Evolutionary conservation across 2,797 vertebrate genomes (phyloP).

Genomic region (Cryptoblepharus egeriae): DNA sequence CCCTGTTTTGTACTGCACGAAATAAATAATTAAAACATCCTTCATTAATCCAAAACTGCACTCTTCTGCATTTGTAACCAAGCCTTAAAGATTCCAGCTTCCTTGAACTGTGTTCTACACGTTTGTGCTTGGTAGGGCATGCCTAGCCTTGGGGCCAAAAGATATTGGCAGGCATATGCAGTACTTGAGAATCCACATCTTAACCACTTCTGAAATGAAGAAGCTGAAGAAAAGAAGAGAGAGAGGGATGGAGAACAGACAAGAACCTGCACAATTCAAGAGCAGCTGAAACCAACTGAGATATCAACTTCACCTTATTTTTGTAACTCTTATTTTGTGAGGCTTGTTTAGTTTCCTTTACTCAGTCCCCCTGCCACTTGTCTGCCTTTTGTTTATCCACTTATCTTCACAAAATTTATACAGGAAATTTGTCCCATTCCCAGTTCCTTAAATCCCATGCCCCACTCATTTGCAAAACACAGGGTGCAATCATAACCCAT

Average conservation of each 20-base stretch:
- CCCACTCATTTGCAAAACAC: not conserved
- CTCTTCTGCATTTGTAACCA: conserved; percentile 5
- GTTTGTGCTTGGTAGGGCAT: conserved; percentile 24
- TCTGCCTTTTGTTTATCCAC: not conserved
- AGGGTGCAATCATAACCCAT: too few species aligned
- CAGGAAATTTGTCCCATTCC: not conserved
- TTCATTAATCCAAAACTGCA: conserved; percentile 5
- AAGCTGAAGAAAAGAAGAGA: not conserved
- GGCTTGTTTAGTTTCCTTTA: not conserved
- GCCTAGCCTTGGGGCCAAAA: conserved; percentile 5
- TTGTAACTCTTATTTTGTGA: not conserved
- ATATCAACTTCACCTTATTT: not conserved
- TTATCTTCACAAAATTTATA: not conserved
- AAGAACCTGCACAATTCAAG: not conserved
- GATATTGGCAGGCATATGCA: conserved; percentile 5
- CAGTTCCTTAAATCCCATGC: not conserved
- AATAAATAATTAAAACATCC: conserved; percentile 34
- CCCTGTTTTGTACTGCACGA: not conserved
- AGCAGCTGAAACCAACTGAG: not conserved
- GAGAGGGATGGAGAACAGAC: not conserved
- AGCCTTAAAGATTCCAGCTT: not conserved
- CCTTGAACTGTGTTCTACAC: not conserved
- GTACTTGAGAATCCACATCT: conserved; percentile 10
- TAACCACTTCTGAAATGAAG: conserved; percentile 26
- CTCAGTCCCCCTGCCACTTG: not conserved